Base-by-base conservation (phyloP, 2,888 invertebrate genomes). In the Thymelicus lineola region DNA sequence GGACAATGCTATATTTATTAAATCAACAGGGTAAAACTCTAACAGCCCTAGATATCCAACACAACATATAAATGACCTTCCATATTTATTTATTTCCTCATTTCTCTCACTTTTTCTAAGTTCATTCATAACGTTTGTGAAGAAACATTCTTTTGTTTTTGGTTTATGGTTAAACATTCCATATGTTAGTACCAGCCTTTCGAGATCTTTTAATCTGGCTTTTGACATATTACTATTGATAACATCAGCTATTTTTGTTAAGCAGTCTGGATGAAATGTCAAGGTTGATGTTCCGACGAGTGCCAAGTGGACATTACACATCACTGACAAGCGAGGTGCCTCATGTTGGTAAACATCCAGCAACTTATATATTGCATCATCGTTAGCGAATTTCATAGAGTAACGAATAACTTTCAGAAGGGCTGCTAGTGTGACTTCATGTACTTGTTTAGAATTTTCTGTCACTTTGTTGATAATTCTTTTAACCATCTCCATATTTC, bases 151-250 rank as follows among this genome's bases (percentile, higher is more conserved):
- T 73, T 82, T 75, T n/a, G 91, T 94, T 64, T 90, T 76, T 14
- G 95, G 95, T 71, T 87, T 84, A 67, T 92, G 94, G 82, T 96
- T 94, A 75, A 96, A 96, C 80, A 95, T 94, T 2, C 95, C 94
- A 79, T 95, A 94, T 0, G 94, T 93, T 72, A 96, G 91, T 4
- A 95, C 86, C 9, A 97, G 85, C 76, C 97, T 94, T 86, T 97
- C 97, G 42, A 97, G 87, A 81, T 97, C 97, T 86, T 97, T 97
- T 0, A 97, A 61, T 73, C 97, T 94, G 0, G 94, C 84, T 5
- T 80, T 63, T 2, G 89, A 73, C 0, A 96, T 80, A 38, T 94
- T 86, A 3, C 84, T 76, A 9, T 90, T 82, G 20, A 96, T 91
- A 72, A 92, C 93, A 59, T 95, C 78, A 0, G 95, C 87, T 62